phyloP scores from a whole-genome alignment of 2,113 vertebrate species.

The Plectropomus leopardus region DNA sequence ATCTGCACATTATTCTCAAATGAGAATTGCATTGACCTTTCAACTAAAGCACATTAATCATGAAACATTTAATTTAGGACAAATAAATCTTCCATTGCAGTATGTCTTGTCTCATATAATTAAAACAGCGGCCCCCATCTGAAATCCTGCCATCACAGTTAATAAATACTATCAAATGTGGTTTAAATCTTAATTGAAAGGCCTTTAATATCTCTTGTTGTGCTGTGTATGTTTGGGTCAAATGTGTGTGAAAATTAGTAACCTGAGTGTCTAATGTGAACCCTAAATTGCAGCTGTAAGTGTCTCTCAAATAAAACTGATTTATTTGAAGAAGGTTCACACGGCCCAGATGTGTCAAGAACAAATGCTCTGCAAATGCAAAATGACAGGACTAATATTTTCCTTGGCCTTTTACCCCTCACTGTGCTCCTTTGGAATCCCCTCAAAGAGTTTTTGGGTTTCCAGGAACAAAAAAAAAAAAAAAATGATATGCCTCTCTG shows the following conservation, averaged over 20 bases:
- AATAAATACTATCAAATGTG: background rate
- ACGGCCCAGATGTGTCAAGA: background rate
- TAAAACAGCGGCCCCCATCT: background rate
- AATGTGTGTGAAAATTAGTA: background rate
- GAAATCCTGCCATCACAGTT: background rate
- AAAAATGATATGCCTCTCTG: constrained; percentile 4
- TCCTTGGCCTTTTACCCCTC: background rate
- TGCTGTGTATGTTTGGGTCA: background rate
- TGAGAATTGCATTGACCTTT: background rate
- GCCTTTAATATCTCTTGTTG: background rate
- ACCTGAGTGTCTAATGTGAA: background rate
- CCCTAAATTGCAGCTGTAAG: background rate
- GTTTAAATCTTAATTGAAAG: background rate
- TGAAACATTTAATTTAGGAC: background rate
- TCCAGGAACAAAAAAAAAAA: constrained; percentile 2
- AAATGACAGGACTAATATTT: constrained; percentile 38
- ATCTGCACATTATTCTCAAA: constrained; percentile 28
- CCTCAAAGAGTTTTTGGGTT: constrained; percentile 19
- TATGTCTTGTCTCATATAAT: background rate
- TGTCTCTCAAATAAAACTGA: background rate
- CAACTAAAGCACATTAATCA: background rate
- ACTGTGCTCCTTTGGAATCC: background rate
- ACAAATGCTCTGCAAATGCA: constrained; percentile 24
- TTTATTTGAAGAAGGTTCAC: constrained; percentile 5
- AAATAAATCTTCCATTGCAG: constrained; percentile 8